A percentile compares a stretch with the other conserved stretches of the same genome.
Evolutionary conservation across 2,797 vertebrate genomes (phyloP).

Genomic region (Lepus townsendii): DNA sequence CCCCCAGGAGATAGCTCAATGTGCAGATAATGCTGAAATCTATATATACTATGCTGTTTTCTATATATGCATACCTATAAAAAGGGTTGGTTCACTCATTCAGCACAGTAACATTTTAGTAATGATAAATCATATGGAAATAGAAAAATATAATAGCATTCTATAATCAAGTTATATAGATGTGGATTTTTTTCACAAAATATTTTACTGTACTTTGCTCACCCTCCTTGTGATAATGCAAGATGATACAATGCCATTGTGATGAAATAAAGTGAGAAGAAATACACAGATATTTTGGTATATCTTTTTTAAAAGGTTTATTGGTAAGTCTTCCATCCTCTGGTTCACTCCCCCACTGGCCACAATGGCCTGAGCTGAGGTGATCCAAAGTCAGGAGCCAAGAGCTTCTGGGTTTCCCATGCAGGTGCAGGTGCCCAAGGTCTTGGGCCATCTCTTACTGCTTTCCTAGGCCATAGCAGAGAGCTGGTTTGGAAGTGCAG

Average conservation of each 20-base stretch:
- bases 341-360: too few relatives aligned
- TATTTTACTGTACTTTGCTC: background rate
- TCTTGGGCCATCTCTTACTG: too few relatives aligned
- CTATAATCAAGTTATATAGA: background rate
- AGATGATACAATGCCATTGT: background rate
- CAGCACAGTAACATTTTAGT: background rate
- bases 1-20: background rate
- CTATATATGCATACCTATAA: background rate
- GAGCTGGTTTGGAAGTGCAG: too few relatives aligned
- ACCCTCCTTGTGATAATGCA: background rate
- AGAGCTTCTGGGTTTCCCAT: too few relatives aligned
- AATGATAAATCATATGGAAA: background rate
- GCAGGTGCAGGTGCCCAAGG: too few relatives aligned
- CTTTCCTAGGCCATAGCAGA: too few relatives aligned
- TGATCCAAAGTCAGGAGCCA: too few relatives aligned
- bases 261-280: background rate
- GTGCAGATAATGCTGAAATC: background rate
- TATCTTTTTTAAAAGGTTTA: too few relatives aligned
- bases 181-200: background rate
- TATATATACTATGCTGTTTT: background rate
- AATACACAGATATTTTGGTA: background rate
- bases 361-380: too few relatives aligned
- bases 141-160: background rate
- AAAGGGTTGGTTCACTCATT: too few relatives aligned
- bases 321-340: too few relatives aligned